These are phyloP conservation scores for Temnothorax ravouxi DNA, from an alignment of 2,888 invertebrate genomes.

Conservation along the genomic window DNA sequence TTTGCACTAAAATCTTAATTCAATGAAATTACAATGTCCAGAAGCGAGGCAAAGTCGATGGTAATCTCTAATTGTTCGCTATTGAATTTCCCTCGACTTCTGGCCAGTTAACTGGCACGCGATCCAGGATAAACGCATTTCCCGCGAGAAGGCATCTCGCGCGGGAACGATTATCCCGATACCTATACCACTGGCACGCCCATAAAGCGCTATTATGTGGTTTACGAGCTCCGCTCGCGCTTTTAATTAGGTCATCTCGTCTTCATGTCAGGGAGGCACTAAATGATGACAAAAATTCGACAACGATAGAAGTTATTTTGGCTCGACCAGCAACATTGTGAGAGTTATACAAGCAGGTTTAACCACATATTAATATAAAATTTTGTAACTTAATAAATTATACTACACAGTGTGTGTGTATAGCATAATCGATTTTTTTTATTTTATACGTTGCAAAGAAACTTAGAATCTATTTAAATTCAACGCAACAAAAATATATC, in stretches of 20 bases:
- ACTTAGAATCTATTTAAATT: not conserved
- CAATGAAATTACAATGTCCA: not conserved
- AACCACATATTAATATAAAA: not conserved
- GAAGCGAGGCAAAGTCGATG: not conserved
- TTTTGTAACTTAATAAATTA: conserved; percentile 7
- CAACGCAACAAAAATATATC: not conserved
- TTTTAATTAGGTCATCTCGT: conserved; percentile 37
- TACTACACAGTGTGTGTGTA: not conserved
- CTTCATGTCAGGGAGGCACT: not conserved
- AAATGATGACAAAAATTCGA: conserved; percentile 3
- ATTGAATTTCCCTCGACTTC: conserved; percentile 23
- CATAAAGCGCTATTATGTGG: conserved; percentile 18
- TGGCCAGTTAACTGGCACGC: conserved; percentile 18
- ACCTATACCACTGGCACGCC: not conserved
- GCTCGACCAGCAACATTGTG: not conserved
- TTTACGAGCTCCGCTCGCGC: not conserved
- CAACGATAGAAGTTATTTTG: not conserved
- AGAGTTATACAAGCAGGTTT: not conserved
- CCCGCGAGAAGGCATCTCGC: conserved; percentile 13
- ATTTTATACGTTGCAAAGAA: not conserved
- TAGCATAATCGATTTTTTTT: not conserved
- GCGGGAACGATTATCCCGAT: conserved; percentile 13
- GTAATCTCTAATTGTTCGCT: conserved; percentile 24
- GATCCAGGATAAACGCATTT: conserved; percentile 23
- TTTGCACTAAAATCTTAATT: not conserved